A percentile compares a stretch with the other conserved stretches of the same genome.
Evolutionary conservation across 2,113 vertebrate genomes (phyloP).

Genomic region (Rhynchomys soricoides): DNA sequence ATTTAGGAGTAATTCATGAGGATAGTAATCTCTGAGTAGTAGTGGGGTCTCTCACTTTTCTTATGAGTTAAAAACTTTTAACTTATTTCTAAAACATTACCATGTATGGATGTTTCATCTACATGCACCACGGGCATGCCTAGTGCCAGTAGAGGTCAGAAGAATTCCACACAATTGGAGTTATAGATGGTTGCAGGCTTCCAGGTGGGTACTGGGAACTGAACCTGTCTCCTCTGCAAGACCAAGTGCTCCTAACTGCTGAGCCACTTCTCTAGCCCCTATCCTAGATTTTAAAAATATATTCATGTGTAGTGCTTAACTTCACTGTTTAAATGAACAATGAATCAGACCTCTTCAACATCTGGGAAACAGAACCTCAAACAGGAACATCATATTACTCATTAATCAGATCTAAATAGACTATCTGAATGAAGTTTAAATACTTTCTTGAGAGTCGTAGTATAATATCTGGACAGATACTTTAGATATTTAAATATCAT

Average conservation of each 20-base stretch:
- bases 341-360: neutral
- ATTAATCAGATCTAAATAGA: neutral
- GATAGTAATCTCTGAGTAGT: neutral
- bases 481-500: neutral
- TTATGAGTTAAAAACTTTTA: neutral
- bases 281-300: neutral
- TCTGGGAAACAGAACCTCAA: constrained; percentile 15
- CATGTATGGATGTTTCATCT: neutral
- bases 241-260: neutral
- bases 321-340: neutral
- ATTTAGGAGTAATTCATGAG: neutral
- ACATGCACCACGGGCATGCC: neutral
- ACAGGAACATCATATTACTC: neutral
- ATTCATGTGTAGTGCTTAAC: neutral
- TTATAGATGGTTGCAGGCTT: neutral
- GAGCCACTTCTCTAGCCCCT: neutral
- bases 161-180: neutral
- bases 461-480: neutral
- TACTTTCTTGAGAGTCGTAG: neutral
- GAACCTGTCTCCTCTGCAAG: neutral
- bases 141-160: neutral
- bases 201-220: neutral
- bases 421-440: neutral
- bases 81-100: neutral
- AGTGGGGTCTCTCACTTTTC: neutral